These are phyloP conservation scores for Nineta flava DNA, from an alignment of 2,888 invertebrate genomes.

Conservation along the genomic window DNA sequence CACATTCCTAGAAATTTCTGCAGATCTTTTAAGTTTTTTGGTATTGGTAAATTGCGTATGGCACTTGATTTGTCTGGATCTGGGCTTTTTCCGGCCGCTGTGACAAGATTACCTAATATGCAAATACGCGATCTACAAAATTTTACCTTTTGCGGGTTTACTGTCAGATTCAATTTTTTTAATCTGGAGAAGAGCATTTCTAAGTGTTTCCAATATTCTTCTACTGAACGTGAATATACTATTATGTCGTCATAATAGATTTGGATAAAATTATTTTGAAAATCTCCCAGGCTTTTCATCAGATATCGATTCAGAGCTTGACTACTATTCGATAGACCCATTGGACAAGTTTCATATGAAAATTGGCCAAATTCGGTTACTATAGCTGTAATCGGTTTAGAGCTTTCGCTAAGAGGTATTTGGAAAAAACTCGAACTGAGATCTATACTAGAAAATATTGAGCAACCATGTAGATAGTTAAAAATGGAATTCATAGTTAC, in stretches of 20 bases:
- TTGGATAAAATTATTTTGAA: not conserved
- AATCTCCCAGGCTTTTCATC: not conserved
- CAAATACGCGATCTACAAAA: not conserved
- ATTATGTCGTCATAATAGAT: not conserved
- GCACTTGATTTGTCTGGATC: not conserved
- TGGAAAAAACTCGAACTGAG: not conserved
- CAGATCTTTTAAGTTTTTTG: not conserved
- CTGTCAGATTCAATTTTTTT: not conserved
- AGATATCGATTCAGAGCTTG: not conserved
- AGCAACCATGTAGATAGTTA: not conserved
- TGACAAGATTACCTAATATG: not conserved
- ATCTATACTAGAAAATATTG: not conserved
- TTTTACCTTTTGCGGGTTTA: not conserved
- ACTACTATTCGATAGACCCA: not conserved
- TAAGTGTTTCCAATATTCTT: not conserved
- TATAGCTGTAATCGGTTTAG: not conserved
- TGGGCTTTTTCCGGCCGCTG: not conserved
- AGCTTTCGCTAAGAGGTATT: not conserved
- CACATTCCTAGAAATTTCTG: not conserved
- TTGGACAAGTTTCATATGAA: not conserved
- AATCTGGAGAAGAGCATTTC: not conserved
- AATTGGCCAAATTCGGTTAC: not conserved
- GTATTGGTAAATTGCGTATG: not conserved
- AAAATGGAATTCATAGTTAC: conserved; percentile 4
- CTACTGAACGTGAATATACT: not conserved